phyloP scores from a whole-genome alignment of 1,140 invertebrate genomes.

The Solenopsis fugax region DNA sequence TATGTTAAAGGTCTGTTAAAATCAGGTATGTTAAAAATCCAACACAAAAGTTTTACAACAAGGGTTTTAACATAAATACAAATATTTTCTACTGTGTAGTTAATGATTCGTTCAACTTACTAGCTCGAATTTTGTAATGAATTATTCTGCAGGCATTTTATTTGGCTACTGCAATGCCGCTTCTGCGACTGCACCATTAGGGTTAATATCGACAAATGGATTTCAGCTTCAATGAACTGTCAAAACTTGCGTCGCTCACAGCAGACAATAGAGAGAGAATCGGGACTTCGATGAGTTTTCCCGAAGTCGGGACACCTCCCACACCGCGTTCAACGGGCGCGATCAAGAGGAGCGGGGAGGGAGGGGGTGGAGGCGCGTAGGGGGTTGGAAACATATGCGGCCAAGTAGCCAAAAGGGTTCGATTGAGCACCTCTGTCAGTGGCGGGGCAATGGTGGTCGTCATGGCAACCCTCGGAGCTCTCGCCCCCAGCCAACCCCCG shows the following conservation, averaged over 20 bases:
- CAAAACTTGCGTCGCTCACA: slow-evolving; percentile 28
- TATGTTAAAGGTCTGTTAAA: too few species aligned
- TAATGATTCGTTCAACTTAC: background rate
- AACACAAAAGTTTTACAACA: too few species aligned
- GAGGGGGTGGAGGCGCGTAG: background rate
- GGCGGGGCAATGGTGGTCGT: slow-evolving; percentile 77
- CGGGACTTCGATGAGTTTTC: slow-evolving; percentile 33
- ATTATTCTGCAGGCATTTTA: background rate
- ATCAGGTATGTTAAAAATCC: too few species aligned
- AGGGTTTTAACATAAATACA: too few species aligned
- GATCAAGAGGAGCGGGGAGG: background rate
- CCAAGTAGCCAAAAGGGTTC: slow-evolving; percentile 72
- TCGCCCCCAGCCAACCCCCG: slow-evolving; percentile 68
- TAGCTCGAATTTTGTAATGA: background rate
- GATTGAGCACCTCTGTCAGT: slow-evolving; percentile 79
- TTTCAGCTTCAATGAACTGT: slow-evolving; percentile 5
- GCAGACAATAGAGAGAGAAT: slow-evolving; percentile 6
- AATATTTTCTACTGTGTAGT: background rate
- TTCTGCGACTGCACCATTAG: background rate
- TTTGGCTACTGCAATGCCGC: background rate
- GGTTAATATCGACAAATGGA: background rate
- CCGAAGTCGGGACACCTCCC: slow-evolving; percentile 35
- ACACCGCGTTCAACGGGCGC: background rate
- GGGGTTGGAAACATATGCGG: slow-evolving; percentile 43
- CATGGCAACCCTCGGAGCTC: slow-evolving; percentile 77